Base-by-base conservation (phyloP, 1,140 invertebrate genomes). In the Halictus rubicundus region DNA sequence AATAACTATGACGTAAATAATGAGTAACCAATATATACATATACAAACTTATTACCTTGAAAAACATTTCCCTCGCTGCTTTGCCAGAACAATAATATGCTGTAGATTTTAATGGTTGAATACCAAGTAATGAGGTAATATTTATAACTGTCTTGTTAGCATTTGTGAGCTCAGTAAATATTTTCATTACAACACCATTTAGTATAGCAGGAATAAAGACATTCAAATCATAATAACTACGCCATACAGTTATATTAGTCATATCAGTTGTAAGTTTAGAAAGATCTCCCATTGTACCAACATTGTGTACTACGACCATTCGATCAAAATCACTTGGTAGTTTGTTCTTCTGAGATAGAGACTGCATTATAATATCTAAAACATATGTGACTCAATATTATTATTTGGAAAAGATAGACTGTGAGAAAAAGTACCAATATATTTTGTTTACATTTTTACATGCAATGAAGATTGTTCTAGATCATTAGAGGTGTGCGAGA, bases 41-140 rank as follows among this genome's bases (percentile, higher is more conserved):
- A 52, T 21, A 16, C 12, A 77, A 37, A 64, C n/a, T 59, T 12
- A 52, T 71, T 46, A 96, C 96, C 89, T 95, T 95, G 88, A 99
- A 98, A 89, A 96, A 98, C 95, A 98, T 97, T 88, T 99, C 97
- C 68, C 98, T 93, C n/a, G 97, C 96, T 21, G 98, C 97, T 94
- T 98, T 98, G 65, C 96, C 97, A 79, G 96, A 94, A 87, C 97
- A 97, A 91, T 99, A 98, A 89, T 97, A 95, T 10, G 95, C 94
- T 93, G 97, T 93, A 8, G 95, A 96, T 86, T 96, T 94, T 88
- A 96, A 95, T 0, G 98, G 96, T 87, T 96, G 92, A 19, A 98
- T 91, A 14, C 95, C 98, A 85, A 95, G 95, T 39, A 98, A 91
- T 3, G 98, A 99, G 42, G 97, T 97, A 5, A 99, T 96, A 89